Conservation (phyloP, 2,797 vertebrate genomes). For the Meda fulgida region DNA sequence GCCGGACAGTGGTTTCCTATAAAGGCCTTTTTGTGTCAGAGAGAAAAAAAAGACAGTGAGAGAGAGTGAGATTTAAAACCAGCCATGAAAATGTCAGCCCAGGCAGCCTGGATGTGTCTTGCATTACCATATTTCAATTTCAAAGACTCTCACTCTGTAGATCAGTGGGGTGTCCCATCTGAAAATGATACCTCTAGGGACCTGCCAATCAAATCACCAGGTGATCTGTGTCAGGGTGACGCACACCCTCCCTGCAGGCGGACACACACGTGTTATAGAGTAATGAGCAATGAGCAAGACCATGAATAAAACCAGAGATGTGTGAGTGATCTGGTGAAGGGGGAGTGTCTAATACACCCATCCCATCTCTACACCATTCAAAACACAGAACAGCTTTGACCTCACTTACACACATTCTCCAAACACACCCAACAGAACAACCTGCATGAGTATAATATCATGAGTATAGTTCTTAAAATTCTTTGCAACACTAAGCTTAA, state of each 20-base stretch:
- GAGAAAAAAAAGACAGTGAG: background rate
- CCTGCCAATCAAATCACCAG: constrained; percentile 56
- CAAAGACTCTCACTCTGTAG: constrained; percentile 28
- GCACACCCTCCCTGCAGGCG: constrained; percentile 1
- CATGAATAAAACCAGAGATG: constrained; percentile 36
- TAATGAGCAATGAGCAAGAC: constrained; percentile 51
- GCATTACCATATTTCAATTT: constrained; percentile 57
- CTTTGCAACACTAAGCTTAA: background rate
- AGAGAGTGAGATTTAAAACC: constrained; percentile 7
- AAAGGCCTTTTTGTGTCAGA: constrained; percentile 5
- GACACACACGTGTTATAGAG: constrained; percentile 35
- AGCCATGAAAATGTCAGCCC: constrained; percentile 50
- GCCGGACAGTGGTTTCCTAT: constrained; percentile 6
- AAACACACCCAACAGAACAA: background rate
- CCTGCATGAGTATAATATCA: background rate
- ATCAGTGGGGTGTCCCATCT: constrained; percentile 46
- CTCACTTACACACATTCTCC: background rate
- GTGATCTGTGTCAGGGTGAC: constrained; percentile 31
- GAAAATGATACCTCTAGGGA: constrained; percentile 51
- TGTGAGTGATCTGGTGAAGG: constrained; percentile 32
- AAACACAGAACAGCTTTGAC: constrained; percentile 4
- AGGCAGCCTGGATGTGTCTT: constrained; percentile 15
- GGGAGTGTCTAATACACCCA: constrained; percentile 19
- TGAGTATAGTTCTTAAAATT: background rate
- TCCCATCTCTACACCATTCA: background rate